Evolutionary conservation across 2,113 vertebrate genomes (phyloP), one percentile per base, ranked within the genome.

Genomic region (Semnornis frantzii): DNA sequence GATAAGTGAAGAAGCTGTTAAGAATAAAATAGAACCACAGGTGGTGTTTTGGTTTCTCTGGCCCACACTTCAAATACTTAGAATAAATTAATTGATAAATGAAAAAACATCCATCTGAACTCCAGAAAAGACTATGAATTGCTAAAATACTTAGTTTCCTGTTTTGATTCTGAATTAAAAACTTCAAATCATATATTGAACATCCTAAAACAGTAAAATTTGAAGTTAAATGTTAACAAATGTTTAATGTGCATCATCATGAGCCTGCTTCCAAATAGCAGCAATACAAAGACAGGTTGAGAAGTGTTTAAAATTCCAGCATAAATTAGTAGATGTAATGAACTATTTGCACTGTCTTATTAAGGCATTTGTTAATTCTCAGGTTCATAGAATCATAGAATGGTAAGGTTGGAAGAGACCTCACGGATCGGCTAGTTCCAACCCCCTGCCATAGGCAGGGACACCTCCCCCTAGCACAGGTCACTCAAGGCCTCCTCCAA

Each of bases 21-120:
- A 21, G 87, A 97, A 95, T 95, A 95, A 95, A 97, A 96, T 79
- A 92, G 81, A 96, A 89, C 77, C 59, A 58, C 92, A 96, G 93
- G 95, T 97, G 94, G 52, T 96, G 76, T 94, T 97, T 96, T 92
- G 73, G 58, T 84, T 96, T 87, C 89, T 60, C 65, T 87, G 39
- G 71, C 33, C 63, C 18, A 85, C 69, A 65, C 44, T 93, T 97
- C 90, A 95, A 91, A 90, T n/a, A 82, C 18, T 81, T 65, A 82
- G 73, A 95, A 57, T 71, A 55, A 96, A 94, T 96, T 91, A 92
- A 75, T 5, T 74, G 64, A 79, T 79, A 72, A 94, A 87, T 87
- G 84, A 28, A 91, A 62, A 28, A 23, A n/a, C 91, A 78, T 76
- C 44, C 44, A 23, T 80, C 23, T 86, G 77, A 94, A 95, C 12